Evolutionary conservation across 1,140 invertebrate species (phyloP).

Genomic region (Adelges cooleyi): DNA sequence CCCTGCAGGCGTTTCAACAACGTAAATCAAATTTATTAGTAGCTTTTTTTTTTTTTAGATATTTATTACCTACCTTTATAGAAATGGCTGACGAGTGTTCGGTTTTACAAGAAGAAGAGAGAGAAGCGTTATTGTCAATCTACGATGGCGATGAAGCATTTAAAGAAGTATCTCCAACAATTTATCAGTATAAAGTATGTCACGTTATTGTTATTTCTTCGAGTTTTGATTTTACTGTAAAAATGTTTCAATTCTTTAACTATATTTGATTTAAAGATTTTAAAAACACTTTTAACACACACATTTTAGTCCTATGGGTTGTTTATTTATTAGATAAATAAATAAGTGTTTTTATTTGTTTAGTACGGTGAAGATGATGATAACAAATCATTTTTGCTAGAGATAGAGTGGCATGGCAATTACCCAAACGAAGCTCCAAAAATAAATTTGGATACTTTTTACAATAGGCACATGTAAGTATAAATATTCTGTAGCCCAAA

Average conservation of each 20-base stretch:
- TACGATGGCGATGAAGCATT: slow-evolving; percentile 86
- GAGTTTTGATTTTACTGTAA: not conserved
- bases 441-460: slow-evolving; percentile 83
- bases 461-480: slow-evolving; percentile 85
- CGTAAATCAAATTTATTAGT: too few relatives aligned
- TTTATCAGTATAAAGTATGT: slow-evolving; percentile 82
- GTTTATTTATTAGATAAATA: too few relatives aligned
- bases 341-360: not conserved
- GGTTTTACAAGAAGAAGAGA: slow-evolving; percentile 72
- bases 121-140: slow-evolving; percentile 81
- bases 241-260: not conserved
- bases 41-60: too few relatives aligned
- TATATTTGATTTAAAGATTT: not conserved
- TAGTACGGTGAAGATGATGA: slow-evolving; percentile 75
- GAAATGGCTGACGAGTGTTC: slow-evolving; percentile 14
- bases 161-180: slow-evolving; percentile 61
- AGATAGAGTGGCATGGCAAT: slow-evolving; percentile 70
- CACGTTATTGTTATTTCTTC: not conserved
- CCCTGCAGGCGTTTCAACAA: too few relatives aligned
- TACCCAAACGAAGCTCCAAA: slow-evolving; percentile 73
- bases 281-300: slow-evolving; percentile 22
- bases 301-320: too few relatives aligned
- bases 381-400: slow-evolving; percentile 70
- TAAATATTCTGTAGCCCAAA: not conserved
- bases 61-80: too few relatives aligned